Evolutionary conservation across 2,888 invertebrate genomes (phyloP).

Genomic region (Tanypteryx hageni): DNA sequence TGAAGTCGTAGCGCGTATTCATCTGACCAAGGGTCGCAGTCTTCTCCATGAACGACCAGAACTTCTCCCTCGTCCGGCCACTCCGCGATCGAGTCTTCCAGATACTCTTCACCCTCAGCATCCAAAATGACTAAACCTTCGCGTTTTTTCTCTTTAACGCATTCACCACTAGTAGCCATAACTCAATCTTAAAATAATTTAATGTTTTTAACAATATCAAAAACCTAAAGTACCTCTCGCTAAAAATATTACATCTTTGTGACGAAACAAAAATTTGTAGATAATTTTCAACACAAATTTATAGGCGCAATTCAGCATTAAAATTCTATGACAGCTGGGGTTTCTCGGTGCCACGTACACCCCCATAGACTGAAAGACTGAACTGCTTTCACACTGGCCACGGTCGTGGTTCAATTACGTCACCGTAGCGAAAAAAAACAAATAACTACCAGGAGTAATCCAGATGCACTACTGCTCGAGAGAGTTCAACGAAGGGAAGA

Average conservation of each 20-base stretch:
- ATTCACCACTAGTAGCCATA: background rate
- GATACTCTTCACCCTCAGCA: slow-evolving; percentile 38
- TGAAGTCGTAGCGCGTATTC: slow-evolving; percentile 57
- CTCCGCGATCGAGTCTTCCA: slow-evolving; percentile 32
- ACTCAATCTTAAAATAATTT: background rate
- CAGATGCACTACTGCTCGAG: slow-evolving; percentile 2
- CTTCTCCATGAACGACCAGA: slow-evolving; percentile 15
- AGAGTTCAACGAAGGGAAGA: slow-evolving; percentile 45
- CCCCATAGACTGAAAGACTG: background rate
- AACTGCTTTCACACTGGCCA: slow-evolving; percentile 52
- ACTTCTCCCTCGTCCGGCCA: slow-evolving; percentile 58
- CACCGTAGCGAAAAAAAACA: slow-evolving; percentile 39
- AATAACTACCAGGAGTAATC: background rate
- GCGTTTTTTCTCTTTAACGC: background rate
- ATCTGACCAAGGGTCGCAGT: slow-evolving; percentile 55
- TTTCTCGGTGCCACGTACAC: slow-evolving; percentile 42
- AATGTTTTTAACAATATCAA: background rate
- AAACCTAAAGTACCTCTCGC: background rate
- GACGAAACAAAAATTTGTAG: background rate
- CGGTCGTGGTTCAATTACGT: slow-evolving; percentile 43
- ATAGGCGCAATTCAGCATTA: background rate
- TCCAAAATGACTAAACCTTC: background rate
- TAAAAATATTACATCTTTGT: background rate
- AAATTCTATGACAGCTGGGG: background rate
- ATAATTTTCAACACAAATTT: background rate